These are phyloP conservation scores for Nowickia ferox DNA, from an alignment of 2,888 invertebrate genomes.

Conservation along the genomic window DNA sequence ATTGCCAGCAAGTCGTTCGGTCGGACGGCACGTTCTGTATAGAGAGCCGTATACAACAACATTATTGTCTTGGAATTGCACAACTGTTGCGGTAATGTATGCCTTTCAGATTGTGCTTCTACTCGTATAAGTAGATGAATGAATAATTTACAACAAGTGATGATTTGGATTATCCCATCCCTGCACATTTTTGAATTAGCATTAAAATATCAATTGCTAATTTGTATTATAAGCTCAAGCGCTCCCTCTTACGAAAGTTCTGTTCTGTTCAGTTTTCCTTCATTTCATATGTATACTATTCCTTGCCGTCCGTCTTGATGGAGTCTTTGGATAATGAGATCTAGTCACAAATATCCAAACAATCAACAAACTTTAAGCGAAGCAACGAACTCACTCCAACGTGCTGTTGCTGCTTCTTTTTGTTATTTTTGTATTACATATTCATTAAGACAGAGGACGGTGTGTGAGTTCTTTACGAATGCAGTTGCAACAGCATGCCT, in stretches of 20 bases:
- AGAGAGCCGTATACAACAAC: constrained; percentile 36
- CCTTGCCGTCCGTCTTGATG: constrained; percentile 27
- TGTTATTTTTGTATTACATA: constrained; percentile 4
- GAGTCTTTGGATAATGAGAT: constrained; percentile 58
- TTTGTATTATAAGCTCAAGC: constrained; percentile 63
- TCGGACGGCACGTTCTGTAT: constrained; percentile 61
- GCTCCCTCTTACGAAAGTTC: constrained; percentile 52
- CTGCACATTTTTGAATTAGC: constrained; percentile 60
- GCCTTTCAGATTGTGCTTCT: constrained; percentile 66
- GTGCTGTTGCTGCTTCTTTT: background rate
- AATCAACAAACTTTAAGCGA: constrained; percentile 10
- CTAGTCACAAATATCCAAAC: constrained; percentile 37
- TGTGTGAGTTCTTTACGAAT: constrained; percentile 58
- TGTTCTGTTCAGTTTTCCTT: background rate
- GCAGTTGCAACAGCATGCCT: constrained; percentile 49
- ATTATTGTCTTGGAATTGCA: constrained; percentile 57
- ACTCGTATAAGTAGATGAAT: constrained; percentile 67
- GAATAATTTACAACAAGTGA: constrained; percentile 70
- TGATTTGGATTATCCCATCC: constrained; percentile 70
- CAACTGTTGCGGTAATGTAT: constrained; percentile 71
- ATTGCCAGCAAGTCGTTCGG: constrained; percentile 16
- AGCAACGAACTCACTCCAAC: constrained; percentile 8
- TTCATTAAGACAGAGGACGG: constrained; percentile 52
- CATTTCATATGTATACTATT: background rate
- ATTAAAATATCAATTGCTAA: constrained; percentile 72